These are phyloP conservation scores for Nyctalus aviator DNA, from an alignment of 2,797 vertebrate genomes.

Conservation along the genomic window DNA sequence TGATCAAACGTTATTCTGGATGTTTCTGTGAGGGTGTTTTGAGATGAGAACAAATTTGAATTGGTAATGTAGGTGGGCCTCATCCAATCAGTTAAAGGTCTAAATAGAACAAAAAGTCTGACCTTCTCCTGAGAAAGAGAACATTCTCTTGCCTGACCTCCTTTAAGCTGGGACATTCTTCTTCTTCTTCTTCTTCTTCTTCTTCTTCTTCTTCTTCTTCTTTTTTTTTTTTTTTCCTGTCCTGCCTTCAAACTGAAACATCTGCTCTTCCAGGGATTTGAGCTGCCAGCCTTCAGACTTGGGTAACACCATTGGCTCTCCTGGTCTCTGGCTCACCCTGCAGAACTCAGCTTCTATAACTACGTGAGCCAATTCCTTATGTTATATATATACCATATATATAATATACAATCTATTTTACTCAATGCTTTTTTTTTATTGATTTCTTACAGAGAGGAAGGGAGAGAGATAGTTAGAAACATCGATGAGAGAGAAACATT, in stretches of 20 bases:
- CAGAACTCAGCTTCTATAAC: background rate
- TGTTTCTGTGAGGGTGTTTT: background rate
- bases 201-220: too few relatives aligned
- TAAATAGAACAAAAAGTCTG: background rate
- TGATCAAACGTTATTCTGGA: background rate
- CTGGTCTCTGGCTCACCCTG: background rate
- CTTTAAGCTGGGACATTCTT: background rate
- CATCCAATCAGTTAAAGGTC: background rate
- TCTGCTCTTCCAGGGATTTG: background rate
- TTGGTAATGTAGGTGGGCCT: background rate
- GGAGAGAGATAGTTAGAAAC: too few relatives aligned
- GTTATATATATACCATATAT: too few relatives aligned
- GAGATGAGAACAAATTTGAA: background rate
- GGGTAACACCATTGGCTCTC: background rate
- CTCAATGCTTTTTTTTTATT: background rate
- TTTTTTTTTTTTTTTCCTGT: too few relatives aligned
- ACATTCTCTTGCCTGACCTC: background rate
- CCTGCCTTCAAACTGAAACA: background rate
- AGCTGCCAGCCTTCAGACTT: background rate
- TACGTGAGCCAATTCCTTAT: background rate
- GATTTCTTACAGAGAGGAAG: too few relatives aligned
- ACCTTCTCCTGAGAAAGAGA: background rate
- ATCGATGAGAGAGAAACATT: too few relatives aligned
- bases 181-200: too few relatives aligned
- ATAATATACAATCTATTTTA: background rate